These are phyloP conservation scores for Horisme vitalbata DNA, from an alignment of 2,888 invertebrate species.

Conservation along the genomic window DNA sequence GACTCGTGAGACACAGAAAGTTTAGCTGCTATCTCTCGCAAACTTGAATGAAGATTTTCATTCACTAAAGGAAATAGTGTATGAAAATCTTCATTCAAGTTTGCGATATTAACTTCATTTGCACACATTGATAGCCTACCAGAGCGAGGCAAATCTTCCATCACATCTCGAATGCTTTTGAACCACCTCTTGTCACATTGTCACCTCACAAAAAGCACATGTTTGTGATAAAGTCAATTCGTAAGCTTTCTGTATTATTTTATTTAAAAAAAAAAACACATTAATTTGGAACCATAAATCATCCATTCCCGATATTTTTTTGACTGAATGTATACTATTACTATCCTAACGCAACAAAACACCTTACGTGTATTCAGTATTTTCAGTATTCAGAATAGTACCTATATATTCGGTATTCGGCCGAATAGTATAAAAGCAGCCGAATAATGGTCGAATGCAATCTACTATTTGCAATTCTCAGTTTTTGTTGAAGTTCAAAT, in stretches of 20 bases:
- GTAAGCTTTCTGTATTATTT: background rate
- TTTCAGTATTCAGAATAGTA: no score
- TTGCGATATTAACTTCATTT: slow-evolving; percentile 22
- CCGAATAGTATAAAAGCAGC: no score
- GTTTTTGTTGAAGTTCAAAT: no score
- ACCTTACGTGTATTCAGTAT: no score
- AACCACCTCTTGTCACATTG: background rate
- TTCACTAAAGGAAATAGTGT: no score
- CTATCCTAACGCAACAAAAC: no score
- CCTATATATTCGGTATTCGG: no score
- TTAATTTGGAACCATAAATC: background rate
- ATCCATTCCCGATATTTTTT: background rate
- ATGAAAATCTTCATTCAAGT: slow-evolving; percentile 21
- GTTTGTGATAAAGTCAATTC: background rate
- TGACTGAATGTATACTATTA: background rate
- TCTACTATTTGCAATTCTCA: no score
- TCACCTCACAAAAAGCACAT: background rate
- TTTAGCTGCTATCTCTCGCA: no score
- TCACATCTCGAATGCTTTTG: slow-evolving; percentile 32
- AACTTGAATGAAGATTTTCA: background rate
- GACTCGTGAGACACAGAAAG: no score
- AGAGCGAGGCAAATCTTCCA: slow-evolving; percentile 29
- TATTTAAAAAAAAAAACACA: background rate
- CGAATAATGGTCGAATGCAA: no score
- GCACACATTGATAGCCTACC: slow-evolving; percentile 24